phyloP scores from a whole-genome alignment of 2,113 vertebrate species.

The Clarias gariepinus region DNA sequence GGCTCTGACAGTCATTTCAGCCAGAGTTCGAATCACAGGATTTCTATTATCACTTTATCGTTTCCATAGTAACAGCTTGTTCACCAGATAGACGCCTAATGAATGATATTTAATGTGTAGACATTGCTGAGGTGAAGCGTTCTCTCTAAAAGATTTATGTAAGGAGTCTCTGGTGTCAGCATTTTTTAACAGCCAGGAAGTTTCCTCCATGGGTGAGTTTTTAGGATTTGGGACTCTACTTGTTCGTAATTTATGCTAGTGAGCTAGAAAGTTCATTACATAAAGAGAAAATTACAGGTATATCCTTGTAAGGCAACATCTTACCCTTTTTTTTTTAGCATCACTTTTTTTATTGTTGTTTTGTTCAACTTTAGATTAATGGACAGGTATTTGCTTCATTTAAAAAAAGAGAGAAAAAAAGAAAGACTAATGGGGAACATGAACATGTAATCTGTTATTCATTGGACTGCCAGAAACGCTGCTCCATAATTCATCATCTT shows the following conservation, averaged over 20 bases:
- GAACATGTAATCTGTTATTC: conserved; percentile 42
- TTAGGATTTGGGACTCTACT: background rate
- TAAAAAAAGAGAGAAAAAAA: background rate
- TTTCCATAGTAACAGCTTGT: background rate
- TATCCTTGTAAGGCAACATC: background rate
- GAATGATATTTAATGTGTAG: too few relatives aligned
- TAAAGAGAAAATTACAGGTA: background rate
- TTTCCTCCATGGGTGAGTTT: too few relatives aligned
- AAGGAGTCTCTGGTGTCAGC: background rate
- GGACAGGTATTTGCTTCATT: background rate
- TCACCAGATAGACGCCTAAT: background rate
- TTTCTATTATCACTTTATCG: background rate
- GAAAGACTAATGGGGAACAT: background rate
- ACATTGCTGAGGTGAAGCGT: too few relatives aligned
- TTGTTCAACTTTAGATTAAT: background rate
- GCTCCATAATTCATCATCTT: conserved; percentile 49
- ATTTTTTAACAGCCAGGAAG: background rate
- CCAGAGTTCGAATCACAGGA: background rate
- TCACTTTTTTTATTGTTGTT: background rate
- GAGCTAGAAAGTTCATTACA: background rate
- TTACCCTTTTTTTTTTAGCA: too few relatives aligned
- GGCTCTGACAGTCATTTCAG: background rate
- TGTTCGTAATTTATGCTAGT: background rate
- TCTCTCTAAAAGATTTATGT: background rate
- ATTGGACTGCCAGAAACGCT: conserved; percentile 23